phyloP scores from a whole-genome alignment of 2,113 vertebrate genomes.

The Python bivittatus region DNA sequence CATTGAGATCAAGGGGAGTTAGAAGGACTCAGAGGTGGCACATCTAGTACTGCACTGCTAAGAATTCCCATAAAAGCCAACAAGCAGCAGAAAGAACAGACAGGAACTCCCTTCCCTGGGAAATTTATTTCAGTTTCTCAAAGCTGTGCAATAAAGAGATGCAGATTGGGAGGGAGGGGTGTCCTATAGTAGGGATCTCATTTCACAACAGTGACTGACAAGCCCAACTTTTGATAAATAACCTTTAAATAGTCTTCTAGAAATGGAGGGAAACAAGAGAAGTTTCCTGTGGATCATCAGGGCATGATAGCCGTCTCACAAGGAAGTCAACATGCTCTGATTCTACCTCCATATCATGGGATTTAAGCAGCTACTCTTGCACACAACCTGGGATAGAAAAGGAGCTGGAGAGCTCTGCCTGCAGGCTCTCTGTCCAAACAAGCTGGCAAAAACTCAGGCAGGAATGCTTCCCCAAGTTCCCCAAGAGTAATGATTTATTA shows the following conservation, averaged over 20 bases:
- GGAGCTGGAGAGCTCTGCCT: not conserved
- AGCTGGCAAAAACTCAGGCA: not conserved
- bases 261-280: not conserved
- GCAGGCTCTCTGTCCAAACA: not conserved
- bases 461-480: conserved; percentile 17
- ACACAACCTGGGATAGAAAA: not conserved
- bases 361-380: not conserved
- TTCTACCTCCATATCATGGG: not conserved
- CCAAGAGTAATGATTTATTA: conserved; percentile 27
- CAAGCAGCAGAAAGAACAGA: not conserved
- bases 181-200: not conserved
- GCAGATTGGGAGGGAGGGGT: not conserved
- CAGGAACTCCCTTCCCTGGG: not conserved
- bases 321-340: not conserved
- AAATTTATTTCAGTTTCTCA: not conserved
- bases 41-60: not conserved
- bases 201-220: not conserved
- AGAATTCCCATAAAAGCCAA: not conserved
- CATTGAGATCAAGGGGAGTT: not conserved
- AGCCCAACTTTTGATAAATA: not conserved
- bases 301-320: not conserved
- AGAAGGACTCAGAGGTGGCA: not conserved
- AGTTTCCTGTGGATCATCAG: not conserved
- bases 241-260: not conserved
- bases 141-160: not conserved